Base-by-base conservation (phyloP, 2,888 invertebrate species). In the Argynnis bischoffii region DNA sequence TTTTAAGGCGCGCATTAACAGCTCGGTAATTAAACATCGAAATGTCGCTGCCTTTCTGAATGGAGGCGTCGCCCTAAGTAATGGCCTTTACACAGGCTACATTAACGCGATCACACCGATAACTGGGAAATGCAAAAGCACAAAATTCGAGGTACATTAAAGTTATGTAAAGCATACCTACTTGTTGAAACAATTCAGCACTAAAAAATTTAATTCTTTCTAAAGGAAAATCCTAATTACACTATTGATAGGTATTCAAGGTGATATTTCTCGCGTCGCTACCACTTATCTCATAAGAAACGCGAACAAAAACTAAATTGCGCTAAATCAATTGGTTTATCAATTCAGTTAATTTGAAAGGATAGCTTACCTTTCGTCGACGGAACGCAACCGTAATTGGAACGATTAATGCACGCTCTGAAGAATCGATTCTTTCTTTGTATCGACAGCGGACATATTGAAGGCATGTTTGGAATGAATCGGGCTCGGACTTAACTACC, bases 311-410 rank as follows among this genome's bases (percentile, higher is more conserved):
- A 89, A 88, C 82, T 76, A 74, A 85, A 86, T 83, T 82, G 81
- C 81, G 77, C 82, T 80, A 81, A 85, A 88, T 84, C 84, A 90
- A 90, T 91, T 89, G 90, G 87, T 86, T 87, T 86, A 90, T 90
- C 89, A 89, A 87, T 88, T 86, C 84, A 87, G 88, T 90, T 90
- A 89, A 90, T 89, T 89, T 86, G 83, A 87, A 82, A 77, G 79
- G 79, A 85, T 85, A 81, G 82, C 84, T 69, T 82, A 78, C 82
- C 81, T 81, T 80, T 74, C 81, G 73, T 72, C 76, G 77, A 79
- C 72, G 76, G 77, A 75, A 77, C 75, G 79, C 76, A 74, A 79
- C 79, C 81, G 81, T 90, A 90, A 90, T 90, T 90, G 89, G 85
- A 77, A 85, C 85, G 87, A 89, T 87, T 85, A 87, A 89, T 88